Evolutionary conservation across 2,888 invertebrate genomes (phyloP), one percentile per base, ranked within the genome.

Genomic region (Oegoconia quadripuncta): DNA sequence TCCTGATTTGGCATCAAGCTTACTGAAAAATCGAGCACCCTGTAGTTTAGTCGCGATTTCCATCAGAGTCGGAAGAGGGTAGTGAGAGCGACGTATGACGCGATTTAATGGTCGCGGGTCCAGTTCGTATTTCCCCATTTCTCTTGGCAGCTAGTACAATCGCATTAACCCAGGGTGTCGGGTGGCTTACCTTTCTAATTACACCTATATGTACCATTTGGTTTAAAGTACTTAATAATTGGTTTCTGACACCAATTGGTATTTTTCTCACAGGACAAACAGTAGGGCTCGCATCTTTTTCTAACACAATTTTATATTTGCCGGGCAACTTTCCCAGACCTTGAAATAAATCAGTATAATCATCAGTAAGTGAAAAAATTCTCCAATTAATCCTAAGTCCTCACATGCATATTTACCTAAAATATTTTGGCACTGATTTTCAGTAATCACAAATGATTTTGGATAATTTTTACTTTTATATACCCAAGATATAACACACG

Each of bases 81-180:
- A 50, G 28, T 45, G 47, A 1, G 45, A 39, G 23, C 47, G 50
- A 2, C 43, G 41, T 18, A 47, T 33, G 6, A 37, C 44, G 3
- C n/a, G 1, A 27, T 45, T 45, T 1, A 47, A 16, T 7, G 42
- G 45, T 7, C 44, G 43, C 30, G 48, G 48, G 17, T 48, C 42
- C 14, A 48, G 27, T 20, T 9, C 46, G 34, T 13, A 46, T 33
- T 14, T 34, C 35, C 20, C 44, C 42, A 12, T 26, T 23, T 15
- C 48, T 47, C 32, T 50, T 48, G 7, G 44, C 45, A 5, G 38
- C 48, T n/a, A 50, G 16, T 3, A 47, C 45, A 3, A 50, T 45
- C 18, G 45, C 39, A 16, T 45, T 44, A 3, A 42, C 44, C 42
- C 46, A 42, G 5, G 32, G 22, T 3, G 42, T 39, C 2, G 38